Base-by-base conservation (phyloP, 2,888 invertebrate genomes). In the Lomographa bimaculata region DNA sequence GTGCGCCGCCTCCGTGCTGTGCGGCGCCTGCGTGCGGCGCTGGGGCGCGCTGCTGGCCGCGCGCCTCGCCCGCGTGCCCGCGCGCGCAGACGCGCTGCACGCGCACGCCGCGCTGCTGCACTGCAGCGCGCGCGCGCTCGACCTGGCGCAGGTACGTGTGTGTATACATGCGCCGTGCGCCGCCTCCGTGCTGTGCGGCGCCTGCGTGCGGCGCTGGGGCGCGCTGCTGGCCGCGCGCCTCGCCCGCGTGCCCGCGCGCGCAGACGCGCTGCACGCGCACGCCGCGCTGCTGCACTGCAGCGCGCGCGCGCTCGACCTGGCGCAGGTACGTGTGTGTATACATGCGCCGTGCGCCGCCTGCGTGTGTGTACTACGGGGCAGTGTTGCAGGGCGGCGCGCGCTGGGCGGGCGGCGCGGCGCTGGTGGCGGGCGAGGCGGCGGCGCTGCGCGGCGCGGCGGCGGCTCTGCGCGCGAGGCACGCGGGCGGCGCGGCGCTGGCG, bases 131-230 rank as follows among this genome's bases (percentile, higher is more conserved):
- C 69, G 78, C 43, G 83, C 81, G 47, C 68, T 81, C 1, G 77
- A 76, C 54, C 67, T 71, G 11, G n/a, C 24, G 24, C 18, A 3
- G 26, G 41, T 51, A n/a, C n/a, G n/a, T n/a, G n/a, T n/a, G n/a
- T n/a, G n/a, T n/a, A n/a, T n/a, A n/a, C n/a, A n/a, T n/a, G 92
- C 41, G 90, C 91, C 73, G 65, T 81, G 94, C 9, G 86, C 90
- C 20, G 93, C 93, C 54, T 94, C 94, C 42, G 91, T 91, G 67
- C 86, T 95, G 50, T 94, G 95, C 49, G 93, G 93, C 48, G 91
- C 91, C 42, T 92, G 94, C 54, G 95, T 95, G 12, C 78, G 91
- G 48, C 91, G 93, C 50, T 95, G 96, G 73, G 92, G 92, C 9
- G 91, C 91, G 57, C 92, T 94, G 64, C 90, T 95, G 21, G 91